Base-by-base conservation (phyloP, 2,113 vertebrate species). In the Monopterus albus region DNA sequence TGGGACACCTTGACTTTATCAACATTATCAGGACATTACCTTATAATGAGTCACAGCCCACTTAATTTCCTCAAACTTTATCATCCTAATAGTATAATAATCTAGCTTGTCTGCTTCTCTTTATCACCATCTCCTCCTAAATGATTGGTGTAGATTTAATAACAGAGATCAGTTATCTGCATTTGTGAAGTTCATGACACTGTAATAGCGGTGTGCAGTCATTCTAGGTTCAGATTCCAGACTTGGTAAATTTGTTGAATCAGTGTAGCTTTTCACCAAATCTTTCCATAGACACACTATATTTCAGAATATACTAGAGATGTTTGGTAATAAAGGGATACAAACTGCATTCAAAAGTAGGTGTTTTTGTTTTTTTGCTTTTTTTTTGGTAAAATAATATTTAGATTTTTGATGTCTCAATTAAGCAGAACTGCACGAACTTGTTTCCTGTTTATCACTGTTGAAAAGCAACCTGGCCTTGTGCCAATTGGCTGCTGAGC, bases 381-480 rank as follows among this genome's bases (percentile, higher is more conserved):
- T n/a, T 31, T 31, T 31, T 31, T 5, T 31, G 2, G 5, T 31
- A 31, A 31, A 31, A 31, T 5, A 31, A 6, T 31, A 2, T 28
- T 11, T 53, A 5, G 1, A 21, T 29, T 18, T 53, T 9, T 29
- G 50, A 45, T 28, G 2, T 45, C 31, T 39, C n/a, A 21, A n/a
- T 38, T 23, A 23, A 6, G 14, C 40, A 43, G 12, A 10, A 8
- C 3, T 3, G 3, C 20, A 2, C 3, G 2, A 5, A 12, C 13
- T 35, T 6, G 38, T 50, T 39, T 14, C 3, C 8, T 18, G 35
- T 42, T 73, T 43, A 74, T 35, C 43, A 38, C n/a, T 57, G 43
- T 57, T 35, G 33, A 35, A 74, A 59, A 59, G 43, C 71, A 35
- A 65, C 51, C 60, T 50, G 25, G 50, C 23, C 64, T 39, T 23